A percentile compares a stretch with the other conserved stretches of the same genome.
Conservation (phyloP, 2,888 invertebrate genomes). For the Cerceris ruficornis region DNA sequence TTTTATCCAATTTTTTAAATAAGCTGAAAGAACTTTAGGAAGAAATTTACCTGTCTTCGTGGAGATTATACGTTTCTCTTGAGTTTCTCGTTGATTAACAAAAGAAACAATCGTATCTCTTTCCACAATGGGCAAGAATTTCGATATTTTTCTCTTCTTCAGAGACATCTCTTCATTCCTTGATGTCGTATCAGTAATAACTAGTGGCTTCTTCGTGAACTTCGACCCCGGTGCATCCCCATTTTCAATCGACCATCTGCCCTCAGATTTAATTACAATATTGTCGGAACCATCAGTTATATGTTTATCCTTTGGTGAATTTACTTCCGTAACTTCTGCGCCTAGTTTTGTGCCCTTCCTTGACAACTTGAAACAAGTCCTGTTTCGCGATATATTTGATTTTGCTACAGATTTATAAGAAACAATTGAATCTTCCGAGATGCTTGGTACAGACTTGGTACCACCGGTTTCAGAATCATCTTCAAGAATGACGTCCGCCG, state of each 20-base stretch:
- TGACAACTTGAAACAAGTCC: slow-evolving; percentile 14
- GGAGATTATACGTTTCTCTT: slow-evolving; percentile 37
- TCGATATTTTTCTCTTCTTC: slow-evolving; percentile 59
- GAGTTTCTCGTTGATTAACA: slow-evolving; percentile 38
- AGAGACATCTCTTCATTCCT: slow-evolving; percentile 49
- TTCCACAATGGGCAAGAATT: slow-evolving; percentile 31
- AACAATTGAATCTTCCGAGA: slow-evolving; percentile 24
- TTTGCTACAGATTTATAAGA: slow-evolving; percentile 7
- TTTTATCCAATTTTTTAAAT: neutral
- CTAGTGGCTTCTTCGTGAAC: slow-evolving; percentile 31
- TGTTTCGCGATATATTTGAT: slow-evolving; percentile 1
- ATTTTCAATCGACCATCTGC: slow-evolving; percentile 35
- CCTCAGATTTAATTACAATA: slow-evolving; percentile 24
- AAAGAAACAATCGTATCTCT: slow-evolving; percentile 40
- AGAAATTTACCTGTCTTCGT: slow-evolving; percentile 51
- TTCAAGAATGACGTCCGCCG: slow-evolving; percentile 9
- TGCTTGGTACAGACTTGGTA: neutral
- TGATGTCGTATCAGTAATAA: neutral
- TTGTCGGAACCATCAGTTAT: slow-evolving; percentile 32
- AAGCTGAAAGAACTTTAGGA: neutral
- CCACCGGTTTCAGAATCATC: slow-evolving; percentile 17
- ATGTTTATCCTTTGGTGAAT: slow-evolving; percentile 25
- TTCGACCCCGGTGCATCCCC: slow-evolving; percentile 25
- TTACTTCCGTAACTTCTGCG: slow-evolving; percentile 16
- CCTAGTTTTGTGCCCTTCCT: slow-evolving; percentile 24